Evolutionary conservation across 1,140 invertebrate genomes (phyloP).

Genomic region (Drosophila melanica): DNA sequence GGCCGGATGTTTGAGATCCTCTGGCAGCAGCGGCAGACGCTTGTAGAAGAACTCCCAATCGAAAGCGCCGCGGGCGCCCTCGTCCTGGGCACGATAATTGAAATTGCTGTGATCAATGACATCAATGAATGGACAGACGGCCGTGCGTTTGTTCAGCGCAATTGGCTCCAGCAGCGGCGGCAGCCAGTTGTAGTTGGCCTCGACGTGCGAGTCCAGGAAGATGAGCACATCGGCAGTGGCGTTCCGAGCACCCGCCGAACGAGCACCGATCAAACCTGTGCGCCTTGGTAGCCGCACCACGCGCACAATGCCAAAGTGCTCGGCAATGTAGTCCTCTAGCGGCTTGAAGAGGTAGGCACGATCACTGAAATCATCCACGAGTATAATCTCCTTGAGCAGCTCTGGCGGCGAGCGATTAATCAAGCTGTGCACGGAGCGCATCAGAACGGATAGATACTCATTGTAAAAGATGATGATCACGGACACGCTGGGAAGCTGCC

Average conservation of each 20-base stretch:
- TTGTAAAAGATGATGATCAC: conserved; percentile 97
- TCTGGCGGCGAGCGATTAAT: conserved; percentile 92
- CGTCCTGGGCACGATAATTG: conserved; percentile 96
- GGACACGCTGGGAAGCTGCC: conserved; percentile 91
- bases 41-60: conserved; percentile 99
- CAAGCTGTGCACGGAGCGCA: conserved; percentile 93
- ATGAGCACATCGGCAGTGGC: conserved; percentile 94
- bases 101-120: conserved; percentile 97
- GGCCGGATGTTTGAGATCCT: conserved; percentile 92
- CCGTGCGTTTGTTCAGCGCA: conserved; percentile 92
- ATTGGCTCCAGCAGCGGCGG: conserved; percentile 97
- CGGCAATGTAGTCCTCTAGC: conserved; percentile 90
- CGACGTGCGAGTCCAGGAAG: conserved; percentile 97
- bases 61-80: conserved; percentile 96
- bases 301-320: conserved; percentile 89
- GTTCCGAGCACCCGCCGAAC: conserved; percentile 92
- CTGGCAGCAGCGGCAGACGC: conserved; percentile 92
- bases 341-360: conserved; percentile 89
- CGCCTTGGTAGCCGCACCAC: conserved; percentile 90
- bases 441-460: conserved; percentile 94
- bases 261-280: conserved; percentile 94
- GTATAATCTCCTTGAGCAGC: conserved; percentile 94
- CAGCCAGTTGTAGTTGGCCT: conserved; percentile 97
- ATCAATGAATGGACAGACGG: conserved; percentile 98
- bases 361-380: conserved; percentile 96